Evolutionary conservation across 2,888 invertebrate species (phyloP).

Genomic region (Caradrina kadenii): DNA sequence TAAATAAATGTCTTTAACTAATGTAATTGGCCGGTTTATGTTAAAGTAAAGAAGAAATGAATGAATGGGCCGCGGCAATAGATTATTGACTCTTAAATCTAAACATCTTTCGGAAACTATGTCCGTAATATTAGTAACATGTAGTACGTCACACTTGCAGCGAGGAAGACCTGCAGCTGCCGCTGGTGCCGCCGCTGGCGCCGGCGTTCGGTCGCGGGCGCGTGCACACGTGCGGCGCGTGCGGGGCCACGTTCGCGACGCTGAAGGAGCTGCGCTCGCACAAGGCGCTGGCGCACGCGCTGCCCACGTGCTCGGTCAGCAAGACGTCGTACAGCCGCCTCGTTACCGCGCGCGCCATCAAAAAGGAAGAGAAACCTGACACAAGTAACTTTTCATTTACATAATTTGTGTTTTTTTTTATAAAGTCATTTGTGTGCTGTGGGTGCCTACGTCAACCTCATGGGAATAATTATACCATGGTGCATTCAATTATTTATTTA

Average conservation of each 20-base stretch:
- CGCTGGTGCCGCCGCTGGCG: conserved; percentile 20
- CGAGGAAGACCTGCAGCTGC: conserved; percentile 25
- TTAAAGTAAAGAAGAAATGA: background rate
- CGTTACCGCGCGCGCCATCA: conserved; percentile 82
- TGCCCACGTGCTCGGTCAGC: conserved; percentile 69
- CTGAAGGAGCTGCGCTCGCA: conserved; percentile 92
- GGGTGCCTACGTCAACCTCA: background rate
- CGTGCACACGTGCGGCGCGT: conserved; percentile 89
- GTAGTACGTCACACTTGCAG: conserved; percentile 14
- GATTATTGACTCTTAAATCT: background rate
- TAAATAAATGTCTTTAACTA: too few relatives aligned
- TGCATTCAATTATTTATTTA: too few relatives aligned
- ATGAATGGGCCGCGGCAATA: background rate
- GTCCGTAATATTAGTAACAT: conserved; percentile 2
- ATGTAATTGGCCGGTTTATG: too few relatives aligned
- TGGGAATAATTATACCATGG: too few relatives aligned
- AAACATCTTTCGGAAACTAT: background rate
- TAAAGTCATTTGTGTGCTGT: too few relatives aligned
- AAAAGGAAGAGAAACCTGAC: conserved; percentile 84
- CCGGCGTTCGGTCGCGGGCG: conserved; percentile 88
- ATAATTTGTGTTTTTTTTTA: too few relatives aligned
- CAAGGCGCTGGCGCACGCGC: conserved; percentile 88
- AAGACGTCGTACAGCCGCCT: conserved; percentile 78
- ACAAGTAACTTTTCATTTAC: conserved; percentile 67
- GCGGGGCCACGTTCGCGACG: conserved; percentile 89